Evolutionary conservation across 2,797 vertebrate genomes (phyloP).

Genomic region (Microcaecilia unicolor): DNA sequence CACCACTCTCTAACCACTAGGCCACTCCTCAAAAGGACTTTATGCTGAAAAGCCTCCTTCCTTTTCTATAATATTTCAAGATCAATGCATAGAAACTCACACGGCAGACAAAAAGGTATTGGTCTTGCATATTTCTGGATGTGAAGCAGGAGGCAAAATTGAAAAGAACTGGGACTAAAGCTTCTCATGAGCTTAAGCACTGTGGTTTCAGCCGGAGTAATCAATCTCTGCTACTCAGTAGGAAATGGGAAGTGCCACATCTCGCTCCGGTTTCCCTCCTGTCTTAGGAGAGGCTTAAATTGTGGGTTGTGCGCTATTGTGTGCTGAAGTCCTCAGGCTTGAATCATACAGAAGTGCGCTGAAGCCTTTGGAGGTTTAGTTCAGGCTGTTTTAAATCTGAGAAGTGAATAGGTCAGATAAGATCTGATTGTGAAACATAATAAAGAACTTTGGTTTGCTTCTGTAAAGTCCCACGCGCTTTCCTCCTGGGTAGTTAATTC

Average conservation of each 20-base stretch:
- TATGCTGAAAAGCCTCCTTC: neutral
- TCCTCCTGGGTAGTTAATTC: slow-evolving; percentile 6
- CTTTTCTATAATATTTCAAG: neutral
- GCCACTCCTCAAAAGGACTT: no score
- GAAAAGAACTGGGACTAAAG: slow-evolving; percentile 4
- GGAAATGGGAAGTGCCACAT: no score
- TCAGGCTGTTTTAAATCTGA: slow-evolving; percentile 6
- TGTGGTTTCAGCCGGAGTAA: no score
- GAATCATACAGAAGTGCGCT: slow-evolving; percentile 6
- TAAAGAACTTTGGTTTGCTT: slow-evolving; percentile 2
- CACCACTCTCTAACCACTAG: no score
- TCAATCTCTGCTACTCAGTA: no score
- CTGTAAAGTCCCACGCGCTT: slow-evolving; percentile 5
- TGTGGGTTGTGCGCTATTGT: neutral
- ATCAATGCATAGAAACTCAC: slow-evolving; percentile 1
- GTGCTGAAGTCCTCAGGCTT: slow-evolving; percentile 1
- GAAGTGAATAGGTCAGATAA: slow-evolving; percentile 6
- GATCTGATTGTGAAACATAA: slow-evolving; percentile 1
- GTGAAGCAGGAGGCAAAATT: slow-evolving; percentile 10
- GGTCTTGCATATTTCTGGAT: neutral
- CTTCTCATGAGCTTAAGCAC: no score
- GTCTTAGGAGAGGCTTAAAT: no score
- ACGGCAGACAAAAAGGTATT: neutral
- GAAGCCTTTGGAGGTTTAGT: slow-evolving; percentile 1
- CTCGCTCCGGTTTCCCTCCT: no score